These are phyloP conservation scores for Cyanocitta stelleri DNA, from an alignment of 2,113 vertebrate genomes.

Conservation along the genomic window DNA sequence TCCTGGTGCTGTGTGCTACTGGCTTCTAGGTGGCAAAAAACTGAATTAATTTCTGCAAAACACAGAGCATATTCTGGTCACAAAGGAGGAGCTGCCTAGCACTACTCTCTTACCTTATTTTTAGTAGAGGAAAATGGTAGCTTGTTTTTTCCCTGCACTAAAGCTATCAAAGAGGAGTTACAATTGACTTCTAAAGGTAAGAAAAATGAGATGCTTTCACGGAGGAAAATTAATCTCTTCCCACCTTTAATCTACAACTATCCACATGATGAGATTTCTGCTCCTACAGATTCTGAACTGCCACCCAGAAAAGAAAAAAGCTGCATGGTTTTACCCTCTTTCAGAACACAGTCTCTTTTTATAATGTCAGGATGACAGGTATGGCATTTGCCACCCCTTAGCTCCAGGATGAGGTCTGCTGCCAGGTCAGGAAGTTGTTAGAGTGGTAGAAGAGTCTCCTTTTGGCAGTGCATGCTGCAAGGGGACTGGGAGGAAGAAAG, in stretches of 20 bases:
- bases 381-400: not conserved
- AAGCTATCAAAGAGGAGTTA: not conserved
- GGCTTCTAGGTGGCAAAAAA: not conserved
- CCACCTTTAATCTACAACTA: not conserved
- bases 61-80: not conserved
- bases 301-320: not conserved
- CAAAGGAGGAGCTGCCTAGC: not conserved
- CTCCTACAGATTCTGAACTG: not conserved
- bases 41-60: not conserved
- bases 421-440: not conserved
- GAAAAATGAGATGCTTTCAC: not conserved
- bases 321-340: not conserved
- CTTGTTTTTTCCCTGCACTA: not conserved
- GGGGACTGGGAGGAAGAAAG: not conserved
- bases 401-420: not conserved
- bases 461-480: not conserved
- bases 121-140: not conserved
- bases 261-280: not conserved
- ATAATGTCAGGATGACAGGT: not conserved
- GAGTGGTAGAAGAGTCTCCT: not conserved
- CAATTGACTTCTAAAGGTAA: not conserved
- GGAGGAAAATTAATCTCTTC: not conserved
- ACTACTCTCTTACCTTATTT: not conserved
- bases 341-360: not conserved
- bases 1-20: not conserved